A percentile compares a stretch with the other conserved stretches of the same genome.
These are phyloP conservation scores for Nylanderia fulva DNA, from an alignment of 1,140 invertebrate species.

Conservation along the genomic window DNA sequence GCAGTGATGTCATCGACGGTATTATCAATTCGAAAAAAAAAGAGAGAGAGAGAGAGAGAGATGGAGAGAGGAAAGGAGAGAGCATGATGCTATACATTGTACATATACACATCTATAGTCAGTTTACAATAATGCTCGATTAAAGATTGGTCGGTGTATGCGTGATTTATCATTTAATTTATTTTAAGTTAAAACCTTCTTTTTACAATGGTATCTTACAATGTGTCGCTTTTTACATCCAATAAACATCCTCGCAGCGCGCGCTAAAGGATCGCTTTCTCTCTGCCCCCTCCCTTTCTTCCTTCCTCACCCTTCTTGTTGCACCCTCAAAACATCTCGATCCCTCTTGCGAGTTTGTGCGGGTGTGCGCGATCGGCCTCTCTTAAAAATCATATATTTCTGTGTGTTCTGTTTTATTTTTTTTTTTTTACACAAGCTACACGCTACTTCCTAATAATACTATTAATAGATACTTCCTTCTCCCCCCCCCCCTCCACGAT, in stretches of 20 bases:
- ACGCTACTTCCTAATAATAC: constrained; percentile 85
- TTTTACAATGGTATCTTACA: constrained; percentile 86
- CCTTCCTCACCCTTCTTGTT: background rate
- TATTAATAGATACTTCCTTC: constrained; percentile 81
- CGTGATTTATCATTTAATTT: constrained; percentile 86
- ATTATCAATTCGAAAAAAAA: too few species aligned
- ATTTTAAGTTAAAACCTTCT: constrained; percentile 86
- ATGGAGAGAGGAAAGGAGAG: constrained; percentile 25
- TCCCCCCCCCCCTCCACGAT: background rate
- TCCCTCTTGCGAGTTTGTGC: constrained; percentile 37
- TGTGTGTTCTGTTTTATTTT: constrained; percentile 8
- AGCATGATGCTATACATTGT: constrained; percentile 54
- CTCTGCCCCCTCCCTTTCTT: background rate
- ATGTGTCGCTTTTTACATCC: constrained; percentile 83
- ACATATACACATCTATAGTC: constrained; percentile 55
- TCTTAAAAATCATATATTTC: constrained; percentile 54
- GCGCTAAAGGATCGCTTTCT: constrained; percentile 46
- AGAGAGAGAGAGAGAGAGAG: constrained; percentile 1
- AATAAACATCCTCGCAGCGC: constrained; percentile 66
- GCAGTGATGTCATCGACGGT: constrained; percentile 17
- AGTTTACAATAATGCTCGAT: constrained; percentile 53
- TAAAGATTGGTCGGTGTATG: constrained; percentile 71
- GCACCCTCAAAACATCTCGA: background rate
- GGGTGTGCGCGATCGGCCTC: constrained; percentile 35
- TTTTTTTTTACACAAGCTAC: constrained; percentile 81